Evolutionary conservation across 1,140 invertebrate genomes (phyloP).

Genomic region (Bombus cullumanus): DNA sequence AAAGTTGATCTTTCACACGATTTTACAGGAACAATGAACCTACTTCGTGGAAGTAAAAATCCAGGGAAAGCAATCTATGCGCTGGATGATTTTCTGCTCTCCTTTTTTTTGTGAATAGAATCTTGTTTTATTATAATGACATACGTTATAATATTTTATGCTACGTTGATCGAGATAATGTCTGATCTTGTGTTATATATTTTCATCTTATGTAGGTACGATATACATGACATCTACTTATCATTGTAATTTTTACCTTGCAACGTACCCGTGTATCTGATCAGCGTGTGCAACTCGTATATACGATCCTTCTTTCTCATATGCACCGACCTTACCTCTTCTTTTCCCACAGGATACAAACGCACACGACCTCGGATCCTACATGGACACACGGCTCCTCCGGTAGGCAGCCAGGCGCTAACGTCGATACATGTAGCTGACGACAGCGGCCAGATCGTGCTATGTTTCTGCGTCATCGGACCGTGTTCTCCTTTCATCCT

Average conservation of each 20-base stretch:
- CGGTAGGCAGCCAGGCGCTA: conserved; percentile 30
- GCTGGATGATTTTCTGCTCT: background rate
- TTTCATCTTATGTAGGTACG: no score
- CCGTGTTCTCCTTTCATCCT: conserved; percentile 23
- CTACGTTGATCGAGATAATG: background rate
- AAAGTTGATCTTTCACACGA: background rate
- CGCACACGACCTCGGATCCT: background rate
- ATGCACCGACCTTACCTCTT: conserved; percentile 19
- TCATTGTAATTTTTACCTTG: conserved; percentile 39
- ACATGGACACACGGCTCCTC: background rate
- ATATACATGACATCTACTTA: conserved; percentile 3
- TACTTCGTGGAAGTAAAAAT: background rate
- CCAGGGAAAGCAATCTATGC: background rate
- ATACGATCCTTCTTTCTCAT: background rate
- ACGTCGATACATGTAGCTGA: conserved; percentile 38
- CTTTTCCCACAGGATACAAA: conserved; percentile 10
- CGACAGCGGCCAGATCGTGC: conserved; percentile 32
- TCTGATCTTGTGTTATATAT: no score
- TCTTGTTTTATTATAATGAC: background rate
- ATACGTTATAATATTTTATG: background rate
- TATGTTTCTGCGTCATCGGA: conserved; percentile 55
- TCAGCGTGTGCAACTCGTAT: conserved; percentile 19
- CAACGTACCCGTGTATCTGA: background rate
- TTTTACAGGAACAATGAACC: background rate
- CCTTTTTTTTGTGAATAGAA: background rate